Percentiles rank a stretch among this genome's conserved stretches.
Evolutionary conservation across 35 echinoderm and acorn worm genomes (phyloP).

Genomic region (Stichopus chloronotus): DNA sequence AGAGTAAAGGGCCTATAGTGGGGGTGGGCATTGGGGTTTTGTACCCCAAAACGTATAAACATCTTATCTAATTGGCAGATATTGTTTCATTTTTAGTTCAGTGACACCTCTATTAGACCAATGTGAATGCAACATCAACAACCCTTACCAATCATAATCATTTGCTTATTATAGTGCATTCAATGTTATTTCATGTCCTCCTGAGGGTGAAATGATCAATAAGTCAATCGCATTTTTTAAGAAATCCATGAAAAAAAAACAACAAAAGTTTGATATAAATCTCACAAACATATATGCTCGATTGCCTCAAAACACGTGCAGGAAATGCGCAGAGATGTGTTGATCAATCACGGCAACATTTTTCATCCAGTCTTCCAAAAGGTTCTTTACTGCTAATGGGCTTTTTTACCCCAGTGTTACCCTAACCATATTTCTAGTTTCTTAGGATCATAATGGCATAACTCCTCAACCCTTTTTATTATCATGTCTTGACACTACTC

Average conservation of each 20-base stretch:
- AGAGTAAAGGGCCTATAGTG: too few species aligned
- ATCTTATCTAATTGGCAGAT: too few species aligned
- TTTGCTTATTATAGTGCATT: not conserved
- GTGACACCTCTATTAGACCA: not conserved
- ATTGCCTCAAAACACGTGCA: not conserved
- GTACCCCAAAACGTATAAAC: too few species aligned
- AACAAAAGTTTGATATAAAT: not conserved
- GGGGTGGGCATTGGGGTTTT: too few species aligned
- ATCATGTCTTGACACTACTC: too few species aligned
- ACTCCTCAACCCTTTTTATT: too few species aligned
- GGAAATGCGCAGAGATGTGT: not conserved
- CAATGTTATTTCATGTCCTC: not conserved
- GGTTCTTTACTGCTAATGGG: too few species aligned
- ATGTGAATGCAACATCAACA: not conserved
- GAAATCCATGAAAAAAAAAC: not conserved
- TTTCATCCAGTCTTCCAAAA: not conserved
- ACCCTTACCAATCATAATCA: conserved; percentile 6
- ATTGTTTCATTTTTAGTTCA: too few species aligned
- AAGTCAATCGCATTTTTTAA: not conserved
- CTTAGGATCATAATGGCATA: too few species aligned
- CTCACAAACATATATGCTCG: not conserved
- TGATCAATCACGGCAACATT: not conserved
- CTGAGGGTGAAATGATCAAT: not conserved
- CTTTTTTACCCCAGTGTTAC: too few species aligned
- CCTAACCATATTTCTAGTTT: too few species aligned